Percentiles rank a stretch among this genome's conserved stretches.
phyloP scores from a whole-genome alignment of 2,888 invertebrate species.

The Gandaritis pyraliata region DNA sequence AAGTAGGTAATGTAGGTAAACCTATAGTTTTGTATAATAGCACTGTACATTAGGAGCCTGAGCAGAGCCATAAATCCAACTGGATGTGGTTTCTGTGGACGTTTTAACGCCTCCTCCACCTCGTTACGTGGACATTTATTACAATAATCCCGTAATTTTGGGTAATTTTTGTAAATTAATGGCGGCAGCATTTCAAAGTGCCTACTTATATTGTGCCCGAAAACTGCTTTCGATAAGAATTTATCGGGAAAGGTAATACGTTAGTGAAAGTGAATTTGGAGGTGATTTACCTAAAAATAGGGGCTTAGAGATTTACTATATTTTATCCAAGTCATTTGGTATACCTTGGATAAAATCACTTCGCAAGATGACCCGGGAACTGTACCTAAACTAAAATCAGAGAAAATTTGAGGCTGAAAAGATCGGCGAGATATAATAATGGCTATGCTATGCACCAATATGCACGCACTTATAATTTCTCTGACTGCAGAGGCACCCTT shows the following conservation, averaged over 20 bases:
- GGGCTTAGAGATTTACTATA: not conserved
- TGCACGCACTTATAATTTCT: too few species aligned
- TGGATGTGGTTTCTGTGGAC: slow-evolving; percentile 49
- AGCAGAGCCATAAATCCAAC: slow-evolving; percentile 51
- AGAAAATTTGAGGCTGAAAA: too few species aligned
- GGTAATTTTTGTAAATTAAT: slow-evolving; percentile 52
- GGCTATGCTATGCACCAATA: too few species aligned
- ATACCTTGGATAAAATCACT: too few species aligned
- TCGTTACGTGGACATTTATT: slow-evolving; percentile 57
- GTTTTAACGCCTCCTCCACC: slow-evolving; percentile 53
- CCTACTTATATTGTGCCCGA: slow-evolving; percentile 17
- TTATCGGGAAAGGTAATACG: slow-evolving; percentile 14
- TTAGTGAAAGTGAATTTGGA: not conserved
- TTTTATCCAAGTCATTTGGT: not conserved
- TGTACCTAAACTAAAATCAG: too few species aligned
- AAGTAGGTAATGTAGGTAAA: too few species aligned
- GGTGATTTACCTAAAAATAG: not conserved
- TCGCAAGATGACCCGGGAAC: too few species aligned
- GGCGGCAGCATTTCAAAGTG: slow-evolving; percentile 32
- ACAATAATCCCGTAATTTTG: slow-evolving; percentile 58
- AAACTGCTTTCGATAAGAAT: slow-evolving; percentile 23
- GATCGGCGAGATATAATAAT: too few species aligned
- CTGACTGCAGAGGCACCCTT: too few species aligned
- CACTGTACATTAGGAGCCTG: slow-evolving; percentile 37
- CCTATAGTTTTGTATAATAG: not conserved